Base-by-base conservation (phyloP, 2,888 invertebrate species). In the Gnatocerus cornutus region DNA sequence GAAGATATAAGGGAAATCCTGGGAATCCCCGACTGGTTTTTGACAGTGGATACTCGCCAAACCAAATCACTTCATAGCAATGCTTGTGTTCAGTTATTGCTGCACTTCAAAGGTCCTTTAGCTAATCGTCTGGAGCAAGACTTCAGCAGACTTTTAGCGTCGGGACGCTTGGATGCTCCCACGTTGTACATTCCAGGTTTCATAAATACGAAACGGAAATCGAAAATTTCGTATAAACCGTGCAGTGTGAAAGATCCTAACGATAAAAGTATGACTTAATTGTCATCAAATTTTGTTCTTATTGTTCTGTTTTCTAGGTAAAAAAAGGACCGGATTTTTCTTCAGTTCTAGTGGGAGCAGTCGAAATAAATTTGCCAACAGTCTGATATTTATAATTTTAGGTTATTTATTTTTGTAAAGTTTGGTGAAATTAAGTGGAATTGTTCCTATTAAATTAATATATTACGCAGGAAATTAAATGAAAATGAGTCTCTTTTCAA, bases 11-110 rank as follows among this genome's bases (percentile, higher is more conserved):
- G 95, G 33, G 87, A 88, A 59, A 91, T 95, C 27, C 89, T 97
- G 91, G 95, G 95, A 27, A 91, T 93, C 63, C 96, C 96, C 0
- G 93, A 93, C 81, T 97, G 97, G 97, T 93, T 96, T 91, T 82
- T 97, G 74, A 91, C 92, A 12, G 92, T 95, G 62, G 96, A 96
- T 86, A 90, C 92, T 37, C 88, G 96, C 4, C 91, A 91, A 82
- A 95, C 95, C 0, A 92, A 92, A 80, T 85, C 88, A 27, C 86
- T 97, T 58, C 93, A 95, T 81, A 88, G 90, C 72, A 92, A 93
- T 65, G 89, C 92, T 50, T 97, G 97, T 81, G 87, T 96, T 12
- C 96, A 96, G 85, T 88, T 97, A 79, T 87, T 95, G 63, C 87
- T 97, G 78, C 96, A 96, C 85, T 97, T 97, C 83, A 92, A 91